phyloP scores from a whole-genome alignment of 2,888 invertebrate species.

The Ormyrus pomaceus region DNA sequence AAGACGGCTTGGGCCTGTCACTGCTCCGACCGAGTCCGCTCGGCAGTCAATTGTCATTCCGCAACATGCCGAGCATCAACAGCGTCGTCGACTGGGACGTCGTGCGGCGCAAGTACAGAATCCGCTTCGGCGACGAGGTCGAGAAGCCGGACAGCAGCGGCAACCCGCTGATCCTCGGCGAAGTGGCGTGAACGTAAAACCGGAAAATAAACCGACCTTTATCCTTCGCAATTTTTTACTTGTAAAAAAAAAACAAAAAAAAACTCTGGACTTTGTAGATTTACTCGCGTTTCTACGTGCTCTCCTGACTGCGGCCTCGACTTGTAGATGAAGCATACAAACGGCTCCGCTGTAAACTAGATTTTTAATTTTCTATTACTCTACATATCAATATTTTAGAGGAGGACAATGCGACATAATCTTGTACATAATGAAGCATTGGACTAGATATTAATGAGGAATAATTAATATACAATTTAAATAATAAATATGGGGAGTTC shows the following conservation, averaged over 20 bases:
- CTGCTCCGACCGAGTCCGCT: slow-evolving; percentile 68
- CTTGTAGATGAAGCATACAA: background rate
- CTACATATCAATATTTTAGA: slow-evolving; percentile 7
- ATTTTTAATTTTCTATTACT: slow-evolving; percentile 49
- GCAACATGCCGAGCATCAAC: slow-evolving; percentile 71
- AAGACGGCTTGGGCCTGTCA: slow-evolving; percentile 63
- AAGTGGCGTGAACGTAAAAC: background rate
- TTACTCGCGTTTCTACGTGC: slow-evolving; percentile 1
- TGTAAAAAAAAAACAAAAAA: slow-evolving; percentile 6
- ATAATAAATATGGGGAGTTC: background rate
- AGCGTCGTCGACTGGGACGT: slow-evolving; percentile 76
- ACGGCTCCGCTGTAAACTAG: background rate
- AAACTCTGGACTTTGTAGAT: background rate
- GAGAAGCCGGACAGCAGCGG: slow-evolving; percentile 34
- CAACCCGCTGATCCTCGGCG: slow-evolving; percentile 2
- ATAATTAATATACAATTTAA: slow-evolving; percentile 28
- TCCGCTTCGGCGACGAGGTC: slow-evolving; percentile 69
- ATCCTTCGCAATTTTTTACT: slow-evolving; percentile 13
- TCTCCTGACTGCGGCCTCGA: background rate
- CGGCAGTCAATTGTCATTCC: slow-evolving; percentile 71
- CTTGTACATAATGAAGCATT: slow-evolving; percentile 11
- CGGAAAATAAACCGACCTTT: background rate
- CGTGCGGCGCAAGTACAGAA: slow-evolving; percentile 75
- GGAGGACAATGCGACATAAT: background rate
- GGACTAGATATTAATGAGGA: slow-evolving; percentile 7